These are phyloP conservation scores for Cariama cristata DNA, from an alignment of 2,113 vertebrate genomes.

Conservation along the genomic window DNA sequence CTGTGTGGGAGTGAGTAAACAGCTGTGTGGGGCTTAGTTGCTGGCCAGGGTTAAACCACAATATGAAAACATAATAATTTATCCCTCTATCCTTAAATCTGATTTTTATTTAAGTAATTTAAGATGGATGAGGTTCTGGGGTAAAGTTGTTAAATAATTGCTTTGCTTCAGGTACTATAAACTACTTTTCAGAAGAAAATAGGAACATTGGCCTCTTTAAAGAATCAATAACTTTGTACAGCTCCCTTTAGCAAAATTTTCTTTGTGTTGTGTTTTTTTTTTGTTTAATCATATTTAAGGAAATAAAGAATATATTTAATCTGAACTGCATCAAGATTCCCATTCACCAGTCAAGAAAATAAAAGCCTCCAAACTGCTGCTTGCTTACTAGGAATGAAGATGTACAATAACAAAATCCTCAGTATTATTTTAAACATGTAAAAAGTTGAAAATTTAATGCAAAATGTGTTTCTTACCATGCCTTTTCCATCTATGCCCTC, in stretches of 20 bases:
- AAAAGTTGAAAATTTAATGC: neutral
- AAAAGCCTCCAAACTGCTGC: neutral
- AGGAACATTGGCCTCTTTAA: neutral
- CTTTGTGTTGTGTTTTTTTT: neutral
- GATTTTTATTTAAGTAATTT: neutral
- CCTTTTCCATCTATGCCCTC: constrained; percentile 98
- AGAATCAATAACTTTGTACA: neutral
- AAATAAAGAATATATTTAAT: neutral
- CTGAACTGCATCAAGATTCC: neutral
- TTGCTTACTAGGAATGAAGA: neutral
- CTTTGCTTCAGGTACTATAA: neutral
- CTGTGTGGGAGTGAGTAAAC: fast-evolving
- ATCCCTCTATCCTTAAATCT: neutral
- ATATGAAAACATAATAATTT: neutral
- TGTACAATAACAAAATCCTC: neutral
- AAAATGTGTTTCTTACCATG: constrained; percentile 85
- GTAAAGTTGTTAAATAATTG: neutral
- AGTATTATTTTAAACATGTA: neutral
- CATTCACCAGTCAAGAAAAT: neutral
- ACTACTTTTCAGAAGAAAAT: neutral
- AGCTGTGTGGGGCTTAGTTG: neutral
- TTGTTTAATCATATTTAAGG: neutral
- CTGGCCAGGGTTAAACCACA: neutral
- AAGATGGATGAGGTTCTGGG: neutral
- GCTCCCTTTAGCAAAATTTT: neutral